These are phyloP conservation scores for Eupithecia subfuscata DNA, from an alignment of 2,888 invertebrate genomes.

Conservation along the genomic window DNA sequence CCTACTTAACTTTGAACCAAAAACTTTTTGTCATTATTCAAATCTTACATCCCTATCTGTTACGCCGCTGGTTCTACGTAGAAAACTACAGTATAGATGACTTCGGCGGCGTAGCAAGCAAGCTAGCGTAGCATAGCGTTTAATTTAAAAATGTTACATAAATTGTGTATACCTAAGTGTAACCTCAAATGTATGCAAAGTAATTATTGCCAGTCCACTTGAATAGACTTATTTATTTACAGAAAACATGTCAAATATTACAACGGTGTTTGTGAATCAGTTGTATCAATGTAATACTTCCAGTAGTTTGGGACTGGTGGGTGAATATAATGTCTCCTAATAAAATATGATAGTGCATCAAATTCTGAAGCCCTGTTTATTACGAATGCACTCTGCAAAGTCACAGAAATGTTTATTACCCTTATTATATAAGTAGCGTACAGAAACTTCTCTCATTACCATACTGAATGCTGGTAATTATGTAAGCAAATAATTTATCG, in stretches of 20 bases:
- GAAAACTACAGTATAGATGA: neutral
- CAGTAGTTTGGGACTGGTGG: neutral
- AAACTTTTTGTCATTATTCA: neutral
- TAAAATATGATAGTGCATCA: neutral
- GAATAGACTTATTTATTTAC: neutral
- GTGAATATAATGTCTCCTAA: neutral
- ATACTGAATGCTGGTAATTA: conserved; percentile 43
- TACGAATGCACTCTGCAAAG: neutral
- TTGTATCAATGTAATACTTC: neutral
- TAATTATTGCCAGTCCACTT: too few species aligned
- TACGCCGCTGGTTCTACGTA: neutral
- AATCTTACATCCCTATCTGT: neutral
- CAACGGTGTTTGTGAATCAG: neutral
- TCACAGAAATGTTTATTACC: conserved; percentile 28
- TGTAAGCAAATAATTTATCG: conserved; percentile 41
- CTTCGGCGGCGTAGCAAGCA: neutral
- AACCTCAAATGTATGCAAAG: neutral
- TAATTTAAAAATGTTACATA: neutral
- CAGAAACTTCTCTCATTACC: conserved; percentile 36
- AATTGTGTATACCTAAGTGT: neutral
- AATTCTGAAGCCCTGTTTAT: neutral
- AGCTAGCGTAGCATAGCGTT: neutral
- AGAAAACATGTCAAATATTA: neutral
- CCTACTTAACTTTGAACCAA: neutral
- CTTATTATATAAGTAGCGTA: conserved; percentile 46